Percentiles rank a stretch among this genome's conserved stretches.
These are phyloP conservation scores for Benitochromis conjunctus DNA, from an alignment of 2,113 vertebrate genomes.

Conservation along the genomic window DNA sequence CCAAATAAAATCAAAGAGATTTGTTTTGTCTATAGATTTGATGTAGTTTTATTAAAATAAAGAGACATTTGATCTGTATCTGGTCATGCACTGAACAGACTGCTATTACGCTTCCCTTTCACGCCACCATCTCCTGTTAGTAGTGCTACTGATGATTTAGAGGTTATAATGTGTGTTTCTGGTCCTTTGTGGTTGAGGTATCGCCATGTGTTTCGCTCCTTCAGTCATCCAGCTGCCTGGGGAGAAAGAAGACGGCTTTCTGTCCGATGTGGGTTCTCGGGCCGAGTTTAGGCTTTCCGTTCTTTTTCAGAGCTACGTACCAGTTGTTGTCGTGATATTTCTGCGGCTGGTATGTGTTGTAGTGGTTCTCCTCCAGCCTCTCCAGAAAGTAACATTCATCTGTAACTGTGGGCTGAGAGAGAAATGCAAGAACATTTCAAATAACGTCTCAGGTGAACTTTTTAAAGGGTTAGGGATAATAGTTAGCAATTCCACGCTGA, in stretches of 20 bases:
- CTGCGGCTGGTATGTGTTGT: conserved; percentile 88
- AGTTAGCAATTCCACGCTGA: not conserved
- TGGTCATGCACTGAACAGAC: not conserved
- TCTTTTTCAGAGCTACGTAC: conserved; percentile 94
- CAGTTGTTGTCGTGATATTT: conserved; percentile 80
- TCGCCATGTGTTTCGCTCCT: not conserved
- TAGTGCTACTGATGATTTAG: not conserved
- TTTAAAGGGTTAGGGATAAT: not conserved
- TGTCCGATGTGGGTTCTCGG: conserved; percentile 87
- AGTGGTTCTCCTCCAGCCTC: conserved; percentile 88
- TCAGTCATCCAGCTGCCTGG: conserved; percentile 73
- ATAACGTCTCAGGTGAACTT: not conserved
- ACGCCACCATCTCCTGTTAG: not conserved
- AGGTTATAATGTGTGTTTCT: not conserved
- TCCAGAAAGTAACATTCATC: conserved; percentile 92
- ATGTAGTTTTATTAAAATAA: not conserved
- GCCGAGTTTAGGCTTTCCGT: conserved; percentile 84
- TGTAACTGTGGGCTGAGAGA: conserved; percentile 73
- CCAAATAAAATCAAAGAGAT: not conserved
- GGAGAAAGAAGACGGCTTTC: conserved; percentile 91
- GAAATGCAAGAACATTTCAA: not conserved
- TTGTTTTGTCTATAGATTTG: not conserved
- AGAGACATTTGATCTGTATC: not conserved
- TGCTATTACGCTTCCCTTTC: not conserved
- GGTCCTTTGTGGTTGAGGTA: not conserved